A percentile compares a stretch with the other conserved stretches of the same genome.
Evolutionary conservation across 2,888 invertebrate genomes (phyloP).

Genomic region (Sepioteuthis lessoniana): DNA sequence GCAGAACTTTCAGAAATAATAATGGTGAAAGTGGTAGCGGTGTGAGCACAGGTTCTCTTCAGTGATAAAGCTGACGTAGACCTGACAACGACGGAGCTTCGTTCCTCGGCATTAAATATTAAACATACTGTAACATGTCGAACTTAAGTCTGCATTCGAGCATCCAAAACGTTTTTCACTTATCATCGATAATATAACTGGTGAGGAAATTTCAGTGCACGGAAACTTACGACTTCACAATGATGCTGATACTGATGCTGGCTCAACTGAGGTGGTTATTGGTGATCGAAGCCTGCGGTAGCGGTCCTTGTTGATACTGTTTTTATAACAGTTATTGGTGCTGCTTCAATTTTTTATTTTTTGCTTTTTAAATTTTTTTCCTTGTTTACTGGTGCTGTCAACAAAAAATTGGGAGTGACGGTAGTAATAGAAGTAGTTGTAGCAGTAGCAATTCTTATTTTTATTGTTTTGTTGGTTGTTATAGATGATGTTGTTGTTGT

Average conservation of each 20-base stretch:
- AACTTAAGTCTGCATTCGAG: neutral
- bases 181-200: neutral
- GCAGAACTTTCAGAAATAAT: neutral
- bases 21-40: neutral
- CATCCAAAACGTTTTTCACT: neutral
- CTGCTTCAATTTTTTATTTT: neutral
- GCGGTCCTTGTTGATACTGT: neutral
- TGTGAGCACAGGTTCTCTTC: neutral
- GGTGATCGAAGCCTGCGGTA: neutral
- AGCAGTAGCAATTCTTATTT: neutral
- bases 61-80: neutral
- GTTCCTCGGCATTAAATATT: neutral
- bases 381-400: neutral
- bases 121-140: neutral
- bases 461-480: neutral
- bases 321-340: neutral
- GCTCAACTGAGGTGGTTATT: neutral
- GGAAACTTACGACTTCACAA: neutral
- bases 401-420: neutral
- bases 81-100: neutral
- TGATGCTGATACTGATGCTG: slow-evolving; percentile 10
- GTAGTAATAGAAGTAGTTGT: no score
- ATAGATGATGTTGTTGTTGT: neutral
- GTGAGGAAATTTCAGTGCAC: neutral
- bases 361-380: neutral